phyloP scores from a whole-genome alignment of 2,888 invertebrate genomes.

The Selenia dentaria region DNA sequence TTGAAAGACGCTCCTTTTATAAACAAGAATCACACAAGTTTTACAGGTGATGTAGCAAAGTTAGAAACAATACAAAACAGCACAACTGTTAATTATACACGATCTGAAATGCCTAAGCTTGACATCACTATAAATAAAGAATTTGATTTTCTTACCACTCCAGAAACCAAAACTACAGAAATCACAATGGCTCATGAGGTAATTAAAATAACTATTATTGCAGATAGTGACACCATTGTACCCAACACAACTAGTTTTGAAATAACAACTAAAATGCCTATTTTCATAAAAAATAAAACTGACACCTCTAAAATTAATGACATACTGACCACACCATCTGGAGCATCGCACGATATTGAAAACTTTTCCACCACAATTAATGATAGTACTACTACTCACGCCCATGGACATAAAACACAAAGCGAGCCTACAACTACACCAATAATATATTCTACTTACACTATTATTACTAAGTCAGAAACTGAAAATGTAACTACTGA shows the following conservation, averaged over 20 bases:
- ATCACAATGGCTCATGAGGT: constrained; percentile 46
- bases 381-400: constrained; percentile 21
- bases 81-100: constrained; percentile 13
- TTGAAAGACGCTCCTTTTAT: constrained; percentile 55
- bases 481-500: constrained; percentile 7
- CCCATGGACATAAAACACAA: neutral
- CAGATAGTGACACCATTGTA: constrained; percentile 42
- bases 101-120: constrained; percentile 3
- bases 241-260: constrained; percentile 49
- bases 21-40: constrained; percentile 39
- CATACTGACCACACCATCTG: constrained; percentile 9
- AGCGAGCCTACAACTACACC: constrained; percentile 6
- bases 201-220: constrained; percentile 55
- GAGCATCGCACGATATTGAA: constrained; percentile 21
- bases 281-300: constrained; percentile 41
- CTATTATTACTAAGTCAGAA: constrained; percentile 1
- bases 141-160: constrained; percentile 4
- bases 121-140: constrained; percentile 11
- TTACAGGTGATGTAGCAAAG: constrained; percentile 45
- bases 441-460: constrained; percentile 1
- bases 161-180: constrained; percentile 21
- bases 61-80: constrained; percentile 40
- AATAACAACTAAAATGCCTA: constrained; percentile 59
- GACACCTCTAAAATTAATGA: constrained; percentile 21
- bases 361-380: constrained; percentile 12